These are phyloP conservation scores for Macrosiphum euphorbiae DNA, from an alignment of 2,888 invertebrate species.

Conservation along the genomic window DNA sequence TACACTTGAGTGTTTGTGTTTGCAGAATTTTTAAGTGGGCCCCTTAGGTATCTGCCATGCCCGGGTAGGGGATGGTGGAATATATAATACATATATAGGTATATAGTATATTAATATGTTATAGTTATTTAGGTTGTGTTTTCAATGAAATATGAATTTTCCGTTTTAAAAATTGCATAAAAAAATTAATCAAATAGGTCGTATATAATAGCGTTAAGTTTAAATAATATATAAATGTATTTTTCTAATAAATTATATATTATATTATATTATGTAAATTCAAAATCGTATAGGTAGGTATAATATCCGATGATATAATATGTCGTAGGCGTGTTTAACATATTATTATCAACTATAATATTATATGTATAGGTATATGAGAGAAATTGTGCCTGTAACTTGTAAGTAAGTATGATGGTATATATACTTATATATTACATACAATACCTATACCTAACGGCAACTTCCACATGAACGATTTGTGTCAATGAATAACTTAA, in stretches of 20 bases:
- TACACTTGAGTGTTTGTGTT: too few relatives aligned
- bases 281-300: background rate
- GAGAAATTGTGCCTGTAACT: background rate
- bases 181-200: background rate
- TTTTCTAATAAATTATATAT: background rate
- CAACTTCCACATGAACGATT: slow-evolving; percentile 3
- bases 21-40: too few relatives aligned
- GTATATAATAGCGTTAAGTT: background rate
- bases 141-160: background rate
- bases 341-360: background rate
- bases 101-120: background rate
- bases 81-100: too few relatives aligned
- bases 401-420: background rate
- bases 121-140: background rate
- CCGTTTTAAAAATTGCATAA: background rate
- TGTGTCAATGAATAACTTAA: slow-evolving; percentile 43
- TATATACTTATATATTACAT: background rate
- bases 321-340: background rate
- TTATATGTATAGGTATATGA: background rate
- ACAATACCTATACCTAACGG: background rate
- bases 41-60: too few relatives aligned
- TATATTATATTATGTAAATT: background rate
- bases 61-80: too few relatives aligned
- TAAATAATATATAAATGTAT: background rate
- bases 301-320: background rate